Evolutionary conservation across 1,140 invertebrate genomes (phyloP).

Genomic region (Bombus waltoni): DNA sequence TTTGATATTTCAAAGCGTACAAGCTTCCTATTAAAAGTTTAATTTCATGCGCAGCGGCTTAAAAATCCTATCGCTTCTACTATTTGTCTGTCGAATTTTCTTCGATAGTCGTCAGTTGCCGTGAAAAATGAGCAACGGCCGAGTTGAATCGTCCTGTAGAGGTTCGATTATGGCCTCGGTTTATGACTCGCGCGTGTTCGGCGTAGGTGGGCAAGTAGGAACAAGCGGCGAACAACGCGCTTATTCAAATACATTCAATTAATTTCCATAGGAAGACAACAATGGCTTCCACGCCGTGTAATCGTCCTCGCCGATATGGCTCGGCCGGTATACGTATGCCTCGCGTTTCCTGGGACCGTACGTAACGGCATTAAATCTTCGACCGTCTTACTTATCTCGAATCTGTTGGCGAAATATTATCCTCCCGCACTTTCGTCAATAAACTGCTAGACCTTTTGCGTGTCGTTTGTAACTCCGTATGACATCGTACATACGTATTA

Average conservation of each 20-base stretch:
- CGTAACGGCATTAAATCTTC: slow-evolving; percentile 65
- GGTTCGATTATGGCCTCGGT: slow-evolving; percentile 56
- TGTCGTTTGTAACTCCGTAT: slow-evolving; percentile 40
- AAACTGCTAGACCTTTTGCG: slow-evolving; percentile 22
- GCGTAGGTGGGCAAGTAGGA: slow-evolving; percentile 79
- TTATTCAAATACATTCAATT: slow-evolving; percentile 83
- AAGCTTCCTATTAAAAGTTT: too few relatives aligned
- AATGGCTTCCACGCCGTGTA: slow-evolving; percentile 78
- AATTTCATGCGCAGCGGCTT: too few relatives aligned
- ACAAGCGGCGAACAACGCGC: slow-evolving; percentile 79
- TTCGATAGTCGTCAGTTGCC: too few relatives aligned
- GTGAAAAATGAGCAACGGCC: neutral
- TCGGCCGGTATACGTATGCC: slow-evolving; percentile 24
- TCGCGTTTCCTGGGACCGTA: slow-evolving; percentile 58
- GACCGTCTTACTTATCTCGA: slow-evolving; percentile 53
- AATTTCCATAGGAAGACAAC: slow-evolving; percentile 82
- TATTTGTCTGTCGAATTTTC: neutral
- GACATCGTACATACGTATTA: neutral
- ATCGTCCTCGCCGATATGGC: slow-evolving; percentile 69
- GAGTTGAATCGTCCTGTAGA: slow-evolving; percentile 56
- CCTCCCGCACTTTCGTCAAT: slow-evolving; percentile 41
- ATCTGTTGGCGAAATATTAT: slow-evolving; percentile 44
- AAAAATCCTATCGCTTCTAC: neutral
- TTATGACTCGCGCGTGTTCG: slow-evolving; percentile 73
- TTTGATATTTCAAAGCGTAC: too few relatives aligned